phyloP scores from a whole-genome alignment of 2,113 vertebrate species.

The Athene noctua region DNA sequence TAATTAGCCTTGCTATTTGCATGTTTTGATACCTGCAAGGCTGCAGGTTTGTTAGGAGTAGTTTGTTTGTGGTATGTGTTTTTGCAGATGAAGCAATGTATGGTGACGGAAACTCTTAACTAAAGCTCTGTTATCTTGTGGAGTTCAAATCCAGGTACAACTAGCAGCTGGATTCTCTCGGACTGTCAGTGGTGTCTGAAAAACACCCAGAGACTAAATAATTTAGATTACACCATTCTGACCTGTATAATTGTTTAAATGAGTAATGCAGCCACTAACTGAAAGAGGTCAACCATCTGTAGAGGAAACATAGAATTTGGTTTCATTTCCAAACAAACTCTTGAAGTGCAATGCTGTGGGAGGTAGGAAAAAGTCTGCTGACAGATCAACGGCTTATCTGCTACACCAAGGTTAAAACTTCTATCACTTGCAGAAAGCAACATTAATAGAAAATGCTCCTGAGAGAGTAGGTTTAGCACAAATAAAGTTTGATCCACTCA shows the following conservation, averaged over 20 bases:
- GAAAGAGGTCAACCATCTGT: constrained; percentile 87
- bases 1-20: not conserved
- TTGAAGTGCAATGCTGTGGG: constrained; percentile 78
- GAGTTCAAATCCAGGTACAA: constrained; percentile 83
- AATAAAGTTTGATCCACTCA: constrained; percentile 57
- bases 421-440: constrained; percentile 68
- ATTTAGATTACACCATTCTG: constrained; percentile 84
- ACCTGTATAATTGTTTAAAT: constrained; percentile 85
- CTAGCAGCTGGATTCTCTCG: constrained; percentile 77
- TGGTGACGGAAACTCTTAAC: constrained; percentile 48
- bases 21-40: not conserved
- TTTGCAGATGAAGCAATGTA: not conserved
- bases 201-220: constrained; percentile 85
- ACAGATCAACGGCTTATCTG: constrained; percentile 75
- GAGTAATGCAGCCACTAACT: constrained; percentile 81
- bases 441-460: constrained; percentile 67
- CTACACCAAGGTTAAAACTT: constrained; percentile 72
- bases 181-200: constrained; percentile 82
- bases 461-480: constrained; percentile 55
- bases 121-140: constrained; percentile 64
- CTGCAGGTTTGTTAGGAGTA: not conserved
- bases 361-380: constrained; percentile 77
- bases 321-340: constrained; percentile 86
- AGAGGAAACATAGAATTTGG: constrained; percentile 82
- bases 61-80: not conserved